Evolutionary conservation across 2,888 invertebrate species (phyloP).

Genomic region (Ernsta delagoae): DNA sequence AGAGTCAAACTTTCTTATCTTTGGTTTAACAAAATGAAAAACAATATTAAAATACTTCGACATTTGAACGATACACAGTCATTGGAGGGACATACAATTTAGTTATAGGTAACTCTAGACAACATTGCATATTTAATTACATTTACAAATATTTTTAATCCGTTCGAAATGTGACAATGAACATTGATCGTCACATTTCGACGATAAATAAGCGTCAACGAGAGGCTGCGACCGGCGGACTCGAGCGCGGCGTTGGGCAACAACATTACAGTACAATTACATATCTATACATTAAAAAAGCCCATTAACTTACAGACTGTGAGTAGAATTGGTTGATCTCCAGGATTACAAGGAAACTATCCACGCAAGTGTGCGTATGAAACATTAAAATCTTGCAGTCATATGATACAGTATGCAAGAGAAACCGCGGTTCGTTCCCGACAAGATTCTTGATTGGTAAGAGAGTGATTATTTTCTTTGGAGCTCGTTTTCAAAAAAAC

Average conservation of each 20-base stretch:
- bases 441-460: constrained; percentile 13
- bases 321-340: constrained; percentile 34
- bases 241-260: constrained; percentile 11
- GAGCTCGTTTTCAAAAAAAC: not conserved
- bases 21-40: constrained; percentile 81
- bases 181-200: constrained; percentile 73
- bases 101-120: constrained; percentile 81
- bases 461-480: not conserved
- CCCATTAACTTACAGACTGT: constrained; percentile 35
- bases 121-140: constrained; percentile 79
- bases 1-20: constrained; percentile 72
- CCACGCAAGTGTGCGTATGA: constrained; percentile 26
- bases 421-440: constrained; percentile 17
- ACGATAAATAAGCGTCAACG: constrained; percentile 78
- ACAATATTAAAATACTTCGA: constrained; percentile 74
- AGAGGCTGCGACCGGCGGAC: constrained; percentile 48
- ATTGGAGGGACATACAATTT: constrained; percentile 82
- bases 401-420: constrained; percentile 5
- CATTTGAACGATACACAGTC: constrained; percentile 78
- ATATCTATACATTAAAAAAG: constrained; percentile 32
- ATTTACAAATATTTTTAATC: constrained; percentile 69
- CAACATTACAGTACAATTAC: constrained; percentile 29
- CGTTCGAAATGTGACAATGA: constrained; percentile 77
- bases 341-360: constrained; percentile 28
- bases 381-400: constrained; percentile 13